Base-by-base conservation (phyloP, 2,797 vertebrate genomes). In the Stomatorhinus walkeri region DNA sequence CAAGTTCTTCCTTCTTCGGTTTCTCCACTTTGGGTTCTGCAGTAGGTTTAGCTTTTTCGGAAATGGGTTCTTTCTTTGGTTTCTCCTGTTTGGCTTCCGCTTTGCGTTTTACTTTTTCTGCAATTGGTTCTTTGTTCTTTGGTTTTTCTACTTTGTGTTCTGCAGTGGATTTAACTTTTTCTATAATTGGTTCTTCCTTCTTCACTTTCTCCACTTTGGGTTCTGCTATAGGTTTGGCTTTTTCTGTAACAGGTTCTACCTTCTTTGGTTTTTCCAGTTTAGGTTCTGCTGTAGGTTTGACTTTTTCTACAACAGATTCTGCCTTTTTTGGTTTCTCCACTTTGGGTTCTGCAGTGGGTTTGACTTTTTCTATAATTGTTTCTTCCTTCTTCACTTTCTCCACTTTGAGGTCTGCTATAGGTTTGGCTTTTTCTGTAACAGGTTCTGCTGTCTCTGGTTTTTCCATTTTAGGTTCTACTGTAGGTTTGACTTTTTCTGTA, bases 351-450 rank as follows among this genome's bases (percentile, higher is more conserved):
- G 2, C 7, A 0, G 0, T 68, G 0, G 61, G 22, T 68, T 68
- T 51, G 1, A 0, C 49, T 51, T 51, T 51, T 3, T 32, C 24
- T 4, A 0, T 1, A 4, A 28, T 9, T 0, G 0, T 3, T 68
- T 68, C 28, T 16, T 16, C 61, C 8, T 68, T 28, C 61, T 68
- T 68, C 1, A 1, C 9, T 68, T 12, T 68, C 61, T 68, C 24
- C 24, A 68, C 10, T 68, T 68, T 68, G 24, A 9, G 24, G 28
- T 64, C 24, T 12, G 24, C 24, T 4, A 0, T 28, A 0, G 28
- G 28, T 32, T 32, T 32, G 28, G 1, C 28, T 32, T 32, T 32
- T 1, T 32, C 0, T 32, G 28, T 10, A 49, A 49, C 48, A 10
- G 9, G 9, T 49, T 49, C 48, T 49, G 0, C 48, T 2, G 9